Evolutionary conservation across 2,797 vertebrate genomes (phyloP), one percentile per base, ranked within the genome.

Genomic region (Coccyzus lansbergi): DNA sequence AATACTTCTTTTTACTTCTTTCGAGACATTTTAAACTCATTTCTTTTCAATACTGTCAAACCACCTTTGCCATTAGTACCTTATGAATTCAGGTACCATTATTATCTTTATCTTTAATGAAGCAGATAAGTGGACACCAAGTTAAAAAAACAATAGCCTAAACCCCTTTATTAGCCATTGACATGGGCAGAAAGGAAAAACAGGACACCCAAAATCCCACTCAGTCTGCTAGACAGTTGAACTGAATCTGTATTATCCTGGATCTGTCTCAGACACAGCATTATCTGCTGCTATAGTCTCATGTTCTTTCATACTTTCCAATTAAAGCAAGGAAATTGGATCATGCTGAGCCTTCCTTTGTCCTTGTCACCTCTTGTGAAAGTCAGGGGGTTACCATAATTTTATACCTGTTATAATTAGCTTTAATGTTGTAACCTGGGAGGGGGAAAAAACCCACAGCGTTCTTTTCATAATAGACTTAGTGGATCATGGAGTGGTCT

Each of bases 1-100:
- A 92, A 75, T 92, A n/a, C 48, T 94, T 88, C 92, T 90, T 96
- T 94, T 94, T 92, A 51, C 88, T 88, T 69, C 91, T 94, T 89
- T 82, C 26, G 65, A 87, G 82, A 44, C 10, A 31, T 91, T 94
- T 95, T 65, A 36, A 69, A 83, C 56, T 94, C 33, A 0, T 34
- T 88, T 34, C 67, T 92, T 92, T 64, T 44, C 94, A 26, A 29
- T 20, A 60, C 82, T 78, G 79, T 75, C 86, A 92, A 52, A 51
- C 79, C 68, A 59, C 46, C 62, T 62, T 77, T 86, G 82, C 62
- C 69, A 64, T 24, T 53, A 56, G 62, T 17, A 51, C 5, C 10
- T 75, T 70, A 51, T 5, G 0, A 33, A 91, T 74, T 15, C 1
- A 1, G 58, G 64, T 29, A 68, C 38, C 46, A 22, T 44, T 20